These are phyloP conservation scores for Dexiosoma caninum DNA, from an alignment of 2,888 invertebrate species.

Conservation along the genomic window DNA sequence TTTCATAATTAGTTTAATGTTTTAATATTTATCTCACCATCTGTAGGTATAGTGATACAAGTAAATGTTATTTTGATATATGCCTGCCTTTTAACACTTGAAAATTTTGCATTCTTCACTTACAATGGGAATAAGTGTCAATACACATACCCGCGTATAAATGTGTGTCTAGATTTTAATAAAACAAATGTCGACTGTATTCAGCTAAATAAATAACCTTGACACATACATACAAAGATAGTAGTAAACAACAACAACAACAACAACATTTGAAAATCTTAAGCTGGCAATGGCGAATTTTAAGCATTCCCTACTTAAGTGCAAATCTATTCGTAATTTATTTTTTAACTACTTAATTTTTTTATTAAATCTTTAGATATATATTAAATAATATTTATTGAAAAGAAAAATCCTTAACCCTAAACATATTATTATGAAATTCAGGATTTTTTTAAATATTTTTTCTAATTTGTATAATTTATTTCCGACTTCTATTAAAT, in stretches of 20 bases:
- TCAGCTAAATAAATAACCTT: slow-evolving; percentile 45
- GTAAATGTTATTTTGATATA: background rate
- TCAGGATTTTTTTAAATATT: too few relatives aligned
- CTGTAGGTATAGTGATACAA: background rate
- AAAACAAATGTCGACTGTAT: slow-evolving; percentile 41
- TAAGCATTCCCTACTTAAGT: background rate
- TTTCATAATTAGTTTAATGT: background rate
- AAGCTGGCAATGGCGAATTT: background rate
- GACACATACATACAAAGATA: slow-evolving; percentile 39
- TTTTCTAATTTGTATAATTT: too few relatives aligned
- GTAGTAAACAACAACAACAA: slow-evolving; percentile 5
- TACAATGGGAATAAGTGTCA: background rate
- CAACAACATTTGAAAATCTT: background rate
- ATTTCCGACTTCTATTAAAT: too few relatives aligned
- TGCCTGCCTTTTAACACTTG: background rate
- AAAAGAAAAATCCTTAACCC: too few relatives aligned
- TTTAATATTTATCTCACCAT: background rate
- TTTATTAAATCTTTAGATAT: too few relatives aligned
- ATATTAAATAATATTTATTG: too few relatives aligned
- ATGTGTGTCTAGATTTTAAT: slow-evolving; percentile 18
- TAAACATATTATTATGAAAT: too few relatives aligned
- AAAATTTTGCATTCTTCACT: background rate
- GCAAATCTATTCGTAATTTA: too few relatives aligned
- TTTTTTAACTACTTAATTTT: too few relatives aligned
- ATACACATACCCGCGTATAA: background rate